Conservation (phyloP, 2,888 invertebrate species). For the Dione vanillae region DNA sequence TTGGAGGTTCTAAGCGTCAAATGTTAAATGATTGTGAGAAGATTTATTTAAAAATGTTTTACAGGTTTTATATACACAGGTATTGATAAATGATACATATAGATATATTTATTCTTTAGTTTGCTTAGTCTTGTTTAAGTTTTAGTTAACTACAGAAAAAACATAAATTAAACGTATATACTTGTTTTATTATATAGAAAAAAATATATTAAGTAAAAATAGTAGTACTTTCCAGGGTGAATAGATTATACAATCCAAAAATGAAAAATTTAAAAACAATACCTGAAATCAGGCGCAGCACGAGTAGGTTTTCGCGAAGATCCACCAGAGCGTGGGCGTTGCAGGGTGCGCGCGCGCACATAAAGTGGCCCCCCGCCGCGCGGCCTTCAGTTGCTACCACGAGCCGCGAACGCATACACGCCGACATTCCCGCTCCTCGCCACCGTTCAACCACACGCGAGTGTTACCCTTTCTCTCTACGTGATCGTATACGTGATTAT, state of each 20-base stretch:
- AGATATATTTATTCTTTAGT: too few species aligned
- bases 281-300: conserved; percentile 20
- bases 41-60: too few species aligned
- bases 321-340: conserved; percentile 47
- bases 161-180: too few species aligned
- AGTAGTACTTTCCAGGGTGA: background rate
- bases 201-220: background rate
- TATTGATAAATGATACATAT: too few species aligned
- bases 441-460: conserved; percentile 73
- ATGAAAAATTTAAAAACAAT: background rate
- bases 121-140: too few species aligned
- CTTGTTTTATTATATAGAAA: too few species aligned
- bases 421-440: conserved; percentile 70
- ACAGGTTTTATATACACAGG: too few species aligned
- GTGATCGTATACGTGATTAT: conserved; percentile 82
- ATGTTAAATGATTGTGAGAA: too few species aligned
- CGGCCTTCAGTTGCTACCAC: conserved; percentile 79
- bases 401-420: conserved; percentile 75
- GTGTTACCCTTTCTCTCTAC: conserved; percentile 80
- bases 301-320: conserved; percentile 22
- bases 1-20: too few species aligned
- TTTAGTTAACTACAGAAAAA: too few species aligned
- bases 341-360: conserved; percentile 68
- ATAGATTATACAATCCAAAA: background rate
- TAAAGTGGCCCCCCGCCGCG: conserved; percentile 78